Percentiles rank a stretch among this genome's conserved stretches.
Evolutionary conservation across 2,888 invertebrate species (phyloP).

Genomic region (Agrotis segetum): DNA sequence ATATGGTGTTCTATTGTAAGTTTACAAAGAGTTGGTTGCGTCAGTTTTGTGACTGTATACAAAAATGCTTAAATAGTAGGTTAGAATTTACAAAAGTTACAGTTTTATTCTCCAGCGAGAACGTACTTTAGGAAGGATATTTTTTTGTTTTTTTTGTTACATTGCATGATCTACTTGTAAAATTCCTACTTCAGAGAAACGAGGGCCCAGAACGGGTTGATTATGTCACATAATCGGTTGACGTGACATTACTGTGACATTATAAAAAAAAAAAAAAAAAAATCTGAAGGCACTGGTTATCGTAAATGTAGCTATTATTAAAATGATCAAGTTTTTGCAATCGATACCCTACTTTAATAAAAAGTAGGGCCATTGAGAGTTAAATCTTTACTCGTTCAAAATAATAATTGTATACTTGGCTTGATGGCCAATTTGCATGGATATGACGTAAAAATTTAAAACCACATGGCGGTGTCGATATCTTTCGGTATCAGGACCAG

Average conservation of each 20-base stretch:
- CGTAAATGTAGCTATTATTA: neutral
- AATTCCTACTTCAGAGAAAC: neutral
- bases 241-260: neutral
- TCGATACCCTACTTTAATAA: constrained; percentile 8
- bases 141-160: constrained; percentile 1
- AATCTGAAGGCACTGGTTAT: neutral
- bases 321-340: neutral
- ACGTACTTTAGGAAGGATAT: no score
- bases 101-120: neutral
- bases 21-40: constrained; percentile 36
- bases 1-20: constrained; percentile 48
- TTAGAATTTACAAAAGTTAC: neutral
- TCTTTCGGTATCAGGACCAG: constrained; percentile 58
- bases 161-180: neutral
- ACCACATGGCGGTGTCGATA: constrained; percentile 51
- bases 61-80: neutral
- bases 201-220: no score
- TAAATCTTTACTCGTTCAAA: constrained; percentile 21
- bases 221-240: neutral
- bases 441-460: constrained; percentile 31
- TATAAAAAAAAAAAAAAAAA: no score
- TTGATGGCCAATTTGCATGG: constrained; percentile 28
- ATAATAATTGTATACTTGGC: constrained; percentile 12
- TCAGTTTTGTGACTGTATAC: constrained; percentile 15
- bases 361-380: constrained; percentile 23